These are phyloP conservation scores for Lithobates pipiens DNA, from an alignment of 2,797 vertebrate genomes.

Conservation along the genomic window DNA sequence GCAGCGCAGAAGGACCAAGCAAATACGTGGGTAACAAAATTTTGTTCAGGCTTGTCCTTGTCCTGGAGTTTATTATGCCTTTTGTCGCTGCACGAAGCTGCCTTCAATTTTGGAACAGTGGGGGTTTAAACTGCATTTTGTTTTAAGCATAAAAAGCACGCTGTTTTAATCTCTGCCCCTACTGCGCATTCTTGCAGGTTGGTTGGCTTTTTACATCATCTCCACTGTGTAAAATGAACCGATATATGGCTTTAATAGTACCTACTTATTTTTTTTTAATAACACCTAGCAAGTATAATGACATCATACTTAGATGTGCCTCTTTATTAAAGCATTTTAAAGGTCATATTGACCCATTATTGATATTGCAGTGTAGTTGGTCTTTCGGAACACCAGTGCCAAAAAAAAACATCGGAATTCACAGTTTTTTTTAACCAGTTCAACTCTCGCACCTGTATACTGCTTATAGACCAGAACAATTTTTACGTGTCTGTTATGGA, in stretches of 20 bases:
- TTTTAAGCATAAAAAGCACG: constrained; percentile 41
- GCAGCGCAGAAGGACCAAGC: constrained; percentile 12
- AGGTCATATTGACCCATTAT: no score
- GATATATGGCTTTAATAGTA: constrained; percentile 18
- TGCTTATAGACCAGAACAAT: no score
- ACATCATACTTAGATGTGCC: neutral
- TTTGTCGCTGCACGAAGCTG: constrained; percentile 34
- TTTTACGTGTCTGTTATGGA: no score
- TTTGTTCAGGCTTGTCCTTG: constrained; percentile 37
- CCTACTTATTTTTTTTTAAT: constrained; percentile 17
- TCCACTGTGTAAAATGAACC: constrained; percentile 18
- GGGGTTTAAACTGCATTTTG: constrained; percentile 57
- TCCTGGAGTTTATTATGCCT: constrained; percentile 50
- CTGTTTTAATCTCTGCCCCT: constrained; percentile 51
- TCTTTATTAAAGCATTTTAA: neutral
- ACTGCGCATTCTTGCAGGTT: constrained; percentile 54
- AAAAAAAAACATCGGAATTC: no score
- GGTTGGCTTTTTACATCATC: constrained; percentile 47
- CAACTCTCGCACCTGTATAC: no score
- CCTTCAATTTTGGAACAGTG: constrained; percentile 55
- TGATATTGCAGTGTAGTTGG: no score
- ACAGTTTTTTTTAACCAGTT: no score
- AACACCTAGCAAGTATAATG: neutral
- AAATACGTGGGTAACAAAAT: constrained; percentile 5
- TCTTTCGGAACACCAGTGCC: no score